A percentile compares a stretch with the other conserved stretches of the same genome.
phyloP scores from a whole-genome alignment of 2,113 vertebrate genomes.

The Onychorhynchus coronatus region DNA sequence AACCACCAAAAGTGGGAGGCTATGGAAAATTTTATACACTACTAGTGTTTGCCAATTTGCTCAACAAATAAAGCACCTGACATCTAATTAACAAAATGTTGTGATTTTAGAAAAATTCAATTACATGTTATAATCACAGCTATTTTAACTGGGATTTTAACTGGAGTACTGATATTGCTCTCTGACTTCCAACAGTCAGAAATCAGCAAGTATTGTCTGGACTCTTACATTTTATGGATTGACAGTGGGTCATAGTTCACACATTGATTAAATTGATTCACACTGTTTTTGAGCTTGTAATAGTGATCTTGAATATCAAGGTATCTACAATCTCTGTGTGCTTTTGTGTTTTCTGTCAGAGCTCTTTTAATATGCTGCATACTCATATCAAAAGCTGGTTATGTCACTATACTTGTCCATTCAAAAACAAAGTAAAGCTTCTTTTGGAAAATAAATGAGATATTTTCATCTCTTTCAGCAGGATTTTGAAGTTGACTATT shows the following conservation, averaged over 20 bases:
- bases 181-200: neutral
- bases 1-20: neutral
- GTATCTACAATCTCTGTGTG: neutral
- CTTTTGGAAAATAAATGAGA: neutral
- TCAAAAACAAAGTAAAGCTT: neutral
- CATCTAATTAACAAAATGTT: neutral
- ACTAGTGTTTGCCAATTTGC: neutral
- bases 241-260: neutral
- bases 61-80: neutral
- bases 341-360: neutral
- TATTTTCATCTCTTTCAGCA: neutral
- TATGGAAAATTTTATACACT: neutral
- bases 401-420: neutral
- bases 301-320: neutral
- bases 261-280: neutral
- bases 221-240: neutral
- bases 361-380: neutral
- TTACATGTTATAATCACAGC: neutral
- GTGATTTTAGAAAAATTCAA: neutral
- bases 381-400: neutral
- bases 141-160: neutral
- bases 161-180: neutral
- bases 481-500: neutral
- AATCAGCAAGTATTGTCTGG: neutral
- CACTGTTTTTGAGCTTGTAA: neutral